These are phyloP conservation scores for Dicyrtomina minuta DNA, from an alignment of 2,888 invertebrate genomes.

Conservation along the genomic window DNA sequence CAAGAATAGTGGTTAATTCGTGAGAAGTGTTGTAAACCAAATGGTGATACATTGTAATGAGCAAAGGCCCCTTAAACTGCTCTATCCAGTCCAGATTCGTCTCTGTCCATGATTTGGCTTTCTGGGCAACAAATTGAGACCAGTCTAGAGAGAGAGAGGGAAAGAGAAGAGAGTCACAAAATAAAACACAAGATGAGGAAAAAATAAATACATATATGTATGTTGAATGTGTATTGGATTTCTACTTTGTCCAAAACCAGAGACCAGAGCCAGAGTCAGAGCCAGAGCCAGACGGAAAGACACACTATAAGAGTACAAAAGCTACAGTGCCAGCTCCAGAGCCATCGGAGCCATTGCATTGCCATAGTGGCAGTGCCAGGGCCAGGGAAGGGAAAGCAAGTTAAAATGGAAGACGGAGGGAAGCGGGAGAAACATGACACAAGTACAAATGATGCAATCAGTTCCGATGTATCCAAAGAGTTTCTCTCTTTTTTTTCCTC, in stretches of 20 bases:
- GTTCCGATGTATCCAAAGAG: background rate
- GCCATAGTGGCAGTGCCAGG: too few relatives aligned
- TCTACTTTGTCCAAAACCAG: too few relatives aligned
- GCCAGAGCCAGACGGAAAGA: too few relatives aligned
- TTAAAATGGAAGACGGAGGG: background rate
- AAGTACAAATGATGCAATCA: constrained; percentile 6
- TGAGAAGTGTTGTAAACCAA: constrained; percentile 62
- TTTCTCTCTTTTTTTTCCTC: too few relatives aligned
- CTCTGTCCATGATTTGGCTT: constrained; percentile 68
- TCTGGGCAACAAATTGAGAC: constrained; percentile 69
- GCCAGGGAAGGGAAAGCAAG: too few relatives aligned
- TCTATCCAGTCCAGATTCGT: constrained; percentile 71
- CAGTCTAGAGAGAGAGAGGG: constrained; percentile 62
- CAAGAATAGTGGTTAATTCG: constrained; percentile 63
- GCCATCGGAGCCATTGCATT: too few relatives aligned
- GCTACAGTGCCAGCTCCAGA: too few relatives aligned
- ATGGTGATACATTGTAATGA: constrained; percentile 71
- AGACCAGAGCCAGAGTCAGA: too few relatives aligned
- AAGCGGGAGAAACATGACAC: background rate
- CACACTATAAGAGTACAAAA: too few relatives aligned
- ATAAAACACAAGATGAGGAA: too few relatives aligned
- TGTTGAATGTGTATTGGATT: too few relatives aligned
- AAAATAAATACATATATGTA: too few relatives aligned
- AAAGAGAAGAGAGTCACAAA: constrained; percentile 6
- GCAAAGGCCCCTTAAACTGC: constrained; percentile 68